These are phyloP conservation scores for Siderastrea siderea DNA, from an alignment of 92 coral and sea anemone genomes.

Conservation along the genomic window DNA sequence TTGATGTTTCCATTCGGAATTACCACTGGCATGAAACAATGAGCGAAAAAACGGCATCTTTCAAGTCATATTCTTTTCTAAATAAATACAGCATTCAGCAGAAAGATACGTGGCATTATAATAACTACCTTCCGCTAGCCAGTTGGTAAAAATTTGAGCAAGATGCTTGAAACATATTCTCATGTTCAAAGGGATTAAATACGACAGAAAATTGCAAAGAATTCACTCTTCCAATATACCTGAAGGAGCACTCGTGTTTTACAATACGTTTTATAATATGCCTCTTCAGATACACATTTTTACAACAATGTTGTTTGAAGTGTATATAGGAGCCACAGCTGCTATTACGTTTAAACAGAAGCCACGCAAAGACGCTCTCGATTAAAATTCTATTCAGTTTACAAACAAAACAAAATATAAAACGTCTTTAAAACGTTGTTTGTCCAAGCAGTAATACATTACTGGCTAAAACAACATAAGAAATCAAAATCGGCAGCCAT, in stretches of 20 bases:
- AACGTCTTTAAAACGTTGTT: not conserved
- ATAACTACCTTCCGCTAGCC: not conserved
- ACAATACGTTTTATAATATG: not conserved
- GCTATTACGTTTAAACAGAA: conserved; percentile 6
- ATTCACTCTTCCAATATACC: not conserved
- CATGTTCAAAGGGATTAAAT: not conserved
- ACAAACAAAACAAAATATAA: conserved; percentile 14
- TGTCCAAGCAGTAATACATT: not conserved
- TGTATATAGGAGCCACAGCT: conserved; percentile 2
- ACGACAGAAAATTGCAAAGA: not conserved
- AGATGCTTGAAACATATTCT: too few species aligned
- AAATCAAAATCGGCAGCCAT: not conserved
- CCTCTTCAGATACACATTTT: not conserved
- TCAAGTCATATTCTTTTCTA: not conserved
- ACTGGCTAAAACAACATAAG: not conserved
- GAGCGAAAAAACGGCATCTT: not conserved
- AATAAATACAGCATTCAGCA: not conserved
- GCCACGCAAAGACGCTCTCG: not conserved
- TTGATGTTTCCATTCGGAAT: not conserved
- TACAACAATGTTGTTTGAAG: not conserved
- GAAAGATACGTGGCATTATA: not conserved
- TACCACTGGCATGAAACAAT: not conserved
- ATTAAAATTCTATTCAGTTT: not conserved
- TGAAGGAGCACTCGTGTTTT: not conserved
- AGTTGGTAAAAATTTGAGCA: not conserved